Percentiles rank a stretch among this genome's conserved stretches.
Conservation (phyloP, 2,888 invertebrate genomes). For the Drosophila demipolita region DNA sequence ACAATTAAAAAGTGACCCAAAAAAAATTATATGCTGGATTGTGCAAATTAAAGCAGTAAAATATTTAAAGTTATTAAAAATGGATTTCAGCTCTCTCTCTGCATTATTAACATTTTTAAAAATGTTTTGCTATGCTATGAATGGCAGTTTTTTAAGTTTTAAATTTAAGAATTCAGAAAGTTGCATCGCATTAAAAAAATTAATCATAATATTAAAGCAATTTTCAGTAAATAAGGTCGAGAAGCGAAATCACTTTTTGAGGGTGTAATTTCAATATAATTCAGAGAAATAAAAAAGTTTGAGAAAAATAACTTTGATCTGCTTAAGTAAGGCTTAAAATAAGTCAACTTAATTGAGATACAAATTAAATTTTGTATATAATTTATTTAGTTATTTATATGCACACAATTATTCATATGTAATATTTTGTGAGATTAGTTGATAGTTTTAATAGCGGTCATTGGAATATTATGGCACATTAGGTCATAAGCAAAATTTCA, state of each 20-base stretch:
- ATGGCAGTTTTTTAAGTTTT: background rate
- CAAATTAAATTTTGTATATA: background rate
- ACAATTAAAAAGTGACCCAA: background rate
- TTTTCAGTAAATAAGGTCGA: background rate
- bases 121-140: background rate
- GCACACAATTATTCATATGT: background rate
- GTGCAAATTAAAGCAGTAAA: background rate
- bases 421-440: background rate
- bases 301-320: background rate
- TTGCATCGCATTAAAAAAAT: background rate
- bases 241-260: background rate
- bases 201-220: background rate
- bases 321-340: background rate
- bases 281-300: background rate
- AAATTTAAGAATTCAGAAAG: background rate
- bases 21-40: no score
- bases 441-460: background rate
- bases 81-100: background rate
- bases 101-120: background rate
- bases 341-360: background rate
- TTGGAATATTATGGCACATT: background rate
- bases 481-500: background rate
- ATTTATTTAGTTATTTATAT: background rate
- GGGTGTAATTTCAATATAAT: background rate
- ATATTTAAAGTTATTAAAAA: background rate